Evolutionary conservation across 2,797 vertebrate species (phyloP).

Genomic region (Sylvilagus floridanus): DNA sequence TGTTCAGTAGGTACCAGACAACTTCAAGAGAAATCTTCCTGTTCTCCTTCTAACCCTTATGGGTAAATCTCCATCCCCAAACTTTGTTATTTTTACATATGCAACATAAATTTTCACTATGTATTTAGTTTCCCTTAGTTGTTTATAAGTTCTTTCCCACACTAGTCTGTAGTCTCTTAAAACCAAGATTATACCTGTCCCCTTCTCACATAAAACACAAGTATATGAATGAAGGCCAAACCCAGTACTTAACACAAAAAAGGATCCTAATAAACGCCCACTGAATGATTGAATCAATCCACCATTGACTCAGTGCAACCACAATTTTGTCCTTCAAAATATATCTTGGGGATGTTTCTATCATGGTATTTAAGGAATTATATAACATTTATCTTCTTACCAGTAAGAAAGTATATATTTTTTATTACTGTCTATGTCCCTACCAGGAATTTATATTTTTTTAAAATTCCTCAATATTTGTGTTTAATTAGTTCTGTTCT

Average conservation of each 20-base stretch:
- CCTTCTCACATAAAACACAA: not conserved
- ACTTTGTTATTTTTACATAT: not conserved
- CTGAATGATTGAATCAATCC: not conserved
- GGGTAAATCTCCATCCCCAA: not conserved
- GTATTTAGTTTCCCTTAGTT: not conserved
- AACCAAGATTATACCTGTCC: not conserved
- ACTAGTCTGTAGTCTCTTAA: not conserved
- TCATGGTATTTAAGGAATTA: not conserved
- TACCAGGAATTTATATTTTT: not conserved
- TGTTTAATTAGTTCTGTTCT: not conserved
- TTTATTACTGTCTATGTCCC: not conserved
- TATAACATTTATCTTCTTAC: not conserved
- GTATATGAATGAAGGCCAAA: not conserved
- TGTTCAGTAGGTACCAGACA: not conserved
- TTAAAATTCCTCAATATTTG: not conserved
- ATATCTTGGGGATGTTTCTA: not conserved
- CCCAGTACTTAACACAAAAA: not conserved
- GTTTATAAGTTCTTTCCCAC: not conserved
- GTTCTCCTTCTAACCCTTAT: not conserved
- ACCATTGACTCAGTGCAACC: not conserved
- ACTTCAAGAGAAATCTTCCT: not conserved
- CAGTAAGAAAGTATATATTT: not conserved
- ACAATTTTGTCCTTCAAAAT: not conserved
- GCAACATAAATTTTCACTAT: constrained; percentile 8
- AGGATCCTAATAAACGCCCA: not conserved